Percentiles rank a stretch among this genome's conserved stretches.
Evolutionary conservation across 2,113 vertebrate species (phyloP).

Genomic region (Dicerorhinus sumatrensis): DNA sequence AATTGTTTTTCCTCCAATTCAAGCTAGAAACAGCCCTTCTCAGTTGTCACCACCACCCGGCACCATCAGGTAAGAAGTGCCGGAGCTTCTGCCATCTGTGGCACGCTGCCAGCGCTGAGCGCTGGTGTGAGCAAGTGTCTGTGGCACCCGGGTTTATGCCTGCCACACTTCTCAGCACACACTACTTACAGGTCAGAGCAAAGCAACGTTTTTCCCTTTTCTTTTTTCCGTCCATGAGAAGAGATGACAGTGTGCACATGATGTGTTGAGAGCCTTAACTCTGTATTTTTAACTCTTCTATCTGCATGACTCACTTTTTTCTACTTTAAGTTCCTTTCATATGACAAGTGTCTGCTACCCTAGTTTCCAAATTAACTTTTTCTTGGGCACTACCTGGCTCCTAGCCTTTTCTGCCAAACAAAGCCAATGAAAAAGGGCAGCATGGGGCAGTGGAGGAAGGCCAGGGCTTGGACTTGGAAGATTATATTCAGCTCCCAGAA

Average conservation of each 20-base stretch:
- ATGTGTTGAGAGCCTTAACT: slow-evolving; percentile 81
- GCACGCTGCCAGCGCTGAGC: slow-evolving; percentile 75
- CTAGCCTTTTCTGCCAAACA: not conserved
- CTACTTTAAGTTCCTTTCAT: slow-evolving; percentile 72
- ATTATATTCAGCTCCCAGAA: not conserved
- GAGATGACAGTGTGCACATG: slow-evolving; percentile 83
- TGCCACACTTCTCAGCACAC: slow-evolving; percentile 81
- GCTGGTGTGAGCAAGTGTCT: slow-evolving; percentile 80
- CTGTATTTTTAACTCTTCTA: slow-evolving; percentile 81
- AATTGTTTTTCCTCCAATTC: slow-evolving; percentile 82
- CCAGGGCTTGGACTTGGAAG: not conserved
- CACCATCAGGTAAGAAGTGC: slow-evolving; percentile 85
- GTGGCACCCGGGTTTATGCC: slow-evolving; percentile 76
- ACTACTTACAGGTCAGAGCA: slow-evolving; percentile 80
- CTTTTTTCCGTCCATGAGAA: slow-evolving; percentile 77
- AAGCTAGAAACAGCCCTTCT: slow-evolving; percentile 83
- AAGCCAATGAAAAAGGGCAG: not conserved
- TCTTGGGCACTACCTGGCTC: slow-evolving; percentile 60
- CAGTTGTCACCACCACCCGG: slow-evolving; percentile 84
- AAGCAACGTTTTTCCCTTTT: slow-evolving; percentile 76
- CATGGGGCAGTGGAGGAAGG: not conserved
- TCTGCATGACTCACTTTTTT: slow-evolving; percentile 78
- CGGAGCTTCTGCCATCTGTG: slow-evolving; percentile 82
- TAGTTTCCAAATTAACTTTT: slow-evolving; percentile 73
- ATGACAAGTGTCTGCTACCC: slow-evolving; percentile 68